These are phyloP conservation scores for Gasterosteus nipponicus DNA, from an alignment of 2,113 vertebrate genomes.

Conservation along the genomic window DNA sequence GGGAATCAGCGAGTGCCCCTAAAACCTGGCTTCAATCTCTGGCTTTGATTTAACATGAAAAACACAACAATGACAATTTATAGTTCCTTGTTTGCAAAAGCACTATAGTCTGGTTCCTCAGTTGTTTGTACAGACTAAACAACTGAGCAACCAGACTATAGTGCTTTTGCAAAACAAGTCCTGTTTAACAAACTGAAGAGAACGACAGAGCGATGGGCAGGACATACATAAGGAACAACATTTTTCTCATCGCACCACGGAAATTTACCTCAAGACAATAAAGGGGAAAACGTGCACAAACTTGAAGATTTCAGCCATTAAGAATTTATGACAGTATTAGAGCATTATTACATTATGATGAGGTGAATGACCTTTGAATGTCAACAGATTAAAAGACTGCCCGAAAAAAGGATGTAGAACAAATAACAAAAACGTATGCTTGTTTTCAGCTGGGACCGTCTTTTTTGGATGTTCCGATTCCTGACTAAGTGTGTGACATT, in stretches of 20 bases:
- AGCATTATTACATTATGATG: constrained; percentile 17
- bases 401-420: no score
- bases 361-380: no score
- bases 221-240: no score
- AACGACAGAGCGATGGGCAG: no score
- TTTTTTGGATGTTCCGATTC: constrained; percentile 4
- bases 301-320: not conserved
- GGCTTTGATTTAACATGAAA: constrained; percentile 65
- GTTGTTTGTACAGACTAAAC: constrained; percentile 6
- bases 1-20: constrained; percentile 48
- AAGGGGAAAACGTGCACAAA: constrained; percentile 10
- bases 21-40: constrained; percentile 61
- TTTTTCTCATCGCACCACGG: constrained; percentile 9
- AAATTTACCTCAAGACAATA: not conserved
- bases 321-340: constrained; percentile 18
- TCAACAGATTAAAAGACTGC: no score
- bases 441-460: not conserved
- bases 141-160: no score
- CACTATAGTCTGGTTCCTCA: no score
- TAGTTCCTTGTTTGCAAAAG: no score
- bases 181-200: no score
- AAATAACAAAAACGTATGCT: no score
- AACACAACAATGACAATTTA: no score
- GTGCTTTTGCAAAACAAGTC: no score
- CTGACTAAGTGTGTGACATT: constrained; percentile 18